These are phyloP conservation scores for Coracopsis vasa DNA, from an alignment of 2,113 vertebrate species.

Conservation along the genomic window DNA sequence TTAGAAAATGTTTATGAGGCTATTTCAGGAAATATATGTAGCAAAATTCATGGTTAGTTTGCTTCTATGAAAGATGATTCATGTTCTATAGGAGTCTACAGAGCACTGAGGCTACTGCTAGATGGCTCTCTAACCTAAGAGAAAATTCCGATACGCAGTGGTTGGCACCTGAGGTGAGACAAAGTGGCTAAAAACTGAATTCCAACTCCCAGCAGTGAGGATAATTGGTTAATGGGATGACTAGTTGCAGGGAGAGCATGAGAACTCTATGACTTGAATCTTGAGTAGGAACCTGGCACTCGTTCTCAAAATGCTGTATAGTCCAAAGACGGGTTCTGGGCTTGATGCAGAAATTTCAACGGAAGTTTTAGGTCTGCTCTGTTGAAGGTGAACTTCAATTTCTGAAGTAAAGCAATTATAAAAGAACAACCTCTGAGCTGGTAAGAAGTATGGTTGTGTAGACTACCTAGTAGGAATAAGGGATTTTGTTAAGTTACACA, in stretches of 20 bases:
- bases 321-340: neutral
- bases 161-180: neutral
- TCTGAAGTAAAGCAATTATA: fast-evolving
- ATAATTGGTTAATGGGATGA: slow-evolving; percentile 28
- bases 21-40: neutral
- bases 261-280: slow-evolving; percentile 1
- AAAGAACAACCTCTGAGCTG: neutral
- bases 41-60: neutral
- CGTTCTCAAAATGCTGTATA: neutral
- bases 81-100: neutral
- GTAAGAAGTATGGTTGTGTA: neutral
- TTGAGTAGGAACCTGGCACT: neutral
- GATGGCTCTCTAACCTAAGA: slow-evolving; percentile 32
- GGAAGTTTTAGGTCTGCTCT: neutral
- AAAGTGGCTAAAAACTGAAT: neutral
- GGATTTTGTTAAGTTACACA: neutral
- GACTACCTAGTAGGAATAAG: neutral
- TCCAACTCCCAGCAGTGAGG: neutral
- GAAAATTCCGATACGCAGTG: neutral
- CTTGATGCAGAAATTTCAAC: neutral
- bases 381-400: neutral
- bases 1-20: neutral
- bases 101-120: neutral
- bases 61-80: neutral
- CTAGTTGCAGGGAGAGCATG: neutral